A percentile compares a stretch with the other conserved stretches of the same genome.
Conservation (phyloP, 1,140 invertebrate species). For the Sminthurides bifidus region DNA sequence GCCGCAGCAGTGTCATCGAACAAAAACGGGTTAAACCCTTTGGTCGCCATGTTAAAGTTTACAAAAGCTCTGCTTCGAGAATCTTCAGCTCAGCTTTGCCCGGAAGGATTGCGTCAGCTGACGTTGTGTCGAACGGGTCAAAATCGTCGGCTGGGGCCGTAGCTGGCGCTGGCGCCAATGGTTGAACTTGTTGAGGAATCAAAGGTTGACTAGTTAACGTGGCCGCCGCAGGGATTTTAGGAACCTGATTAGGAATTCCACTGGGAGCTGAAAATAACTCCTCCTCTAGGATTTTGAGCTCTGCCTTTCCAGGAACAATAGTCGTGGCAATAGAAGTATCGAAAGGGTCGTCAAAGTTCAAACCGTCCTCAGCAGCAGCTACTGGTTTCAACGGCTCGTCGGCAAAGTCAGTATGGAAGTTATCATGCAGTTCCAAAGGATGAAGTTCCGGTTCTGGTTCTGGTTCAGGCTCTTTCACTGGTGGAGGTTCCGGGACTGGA, state of each 20-base stretch:
- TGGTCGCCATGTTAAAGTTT: conserved; percentile 22
- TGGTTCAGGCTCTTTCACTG: background rate
- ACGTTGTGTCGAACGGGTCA: conserved; percentile 77
- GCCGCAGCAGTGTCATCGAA: conserved; percentile 37
- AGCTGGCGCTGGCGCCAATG: background rate
- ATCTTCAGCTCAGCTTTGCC: conserved; percentile 46
- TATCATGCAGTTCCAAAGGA: conserved; percentile 11
- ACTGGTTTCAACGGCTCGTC: background rate
- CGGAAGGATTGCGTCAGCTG: conserved; percentile 62
- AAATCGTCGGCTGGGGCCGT: background rate
- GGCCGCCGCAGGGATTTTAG: conserved; percentile 51
- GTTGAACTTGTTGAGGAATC: conserved; percentile 1
- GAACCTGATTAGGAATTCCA: conserved; percentile 45
- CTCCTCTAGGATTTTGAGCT: conserved; percentile 36
- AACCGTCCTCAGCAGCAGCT: background rate
- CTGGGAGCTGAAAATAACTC: conserved; percentile 35
- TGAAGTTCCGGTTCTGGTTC: too few species aligned
- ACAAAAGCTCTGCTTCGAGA: conserved; percentile 29
- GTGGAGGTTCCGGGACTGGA: conserved; percentile 2
- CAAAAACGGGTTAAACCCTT: conserved; percentile 54
- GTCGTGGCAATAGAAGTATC: conserved; percentile 72
- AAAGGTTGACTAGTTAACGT: conserved; percentile 29
- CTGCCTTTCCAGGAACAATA: conserved; percentile 53
- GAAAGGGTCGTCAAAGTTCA: conserved; percentile 56
- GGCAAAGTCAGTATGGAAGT: background rate